These are phyloP conservation scores for Alca torda DNA, from an alignment of 2,797 vertebrate species.

Conservation along the genomic window DNA sequence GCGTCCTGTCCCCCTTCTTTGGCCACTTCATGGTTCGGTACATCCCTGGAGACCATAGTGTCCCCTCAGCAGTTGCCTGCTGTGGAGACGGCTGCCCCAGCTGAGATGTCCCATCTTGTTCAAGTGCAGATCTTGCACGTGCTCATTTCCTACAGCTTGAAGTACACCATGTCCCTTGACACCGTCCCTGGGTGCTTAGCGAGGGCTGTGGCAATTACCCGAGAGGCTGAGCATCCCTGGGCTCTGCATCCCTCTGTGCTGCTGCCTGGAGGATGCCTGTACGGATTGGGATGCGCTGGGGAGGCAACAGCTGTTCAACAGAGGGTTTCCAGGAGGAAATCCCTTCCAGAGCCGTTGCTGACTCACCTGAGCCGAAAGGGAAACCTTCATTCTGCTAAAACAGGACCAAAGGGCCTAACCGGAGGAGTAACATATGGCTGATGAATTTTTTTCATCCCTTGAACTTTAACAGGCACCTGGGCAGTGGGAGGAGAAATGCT, in stretches of 20 bases:
- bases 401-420: neutral
- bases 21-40: neutral
- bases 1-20: rapidly evolving
- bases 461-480: neutral
- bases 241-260: no score
- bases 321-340: neutral
- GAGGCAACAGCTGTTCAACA: neutral
- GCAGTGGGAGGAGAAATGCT: neutral
- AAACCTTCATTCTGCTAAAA: neutral
- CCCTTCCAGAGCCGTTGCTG: neutral
- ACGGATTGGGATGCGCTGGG: rapidly evolving
- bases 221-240: neutral
- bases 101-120: neutral
- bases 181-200: neutral
- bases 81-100: rapidly evolving
- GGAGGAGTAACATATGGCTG: neutral
- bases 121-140: neutral
- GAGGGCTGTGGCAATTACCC: neutral
- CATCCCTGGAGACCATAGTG: neutral
- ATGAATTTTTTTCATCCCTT: neutral
- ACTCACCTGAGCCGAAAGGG: neutral
- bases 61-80: neutral
- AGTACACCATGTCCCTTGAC: rapidly evolving
- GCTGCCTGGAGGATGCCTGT: neutral
- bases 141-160: neutral